Evolutionary conservation across 2,113 vertebrate species (phyloP), one percentile per base, ranked within the genome.

Genomic region (Pollimyrus isidori): DNA sequence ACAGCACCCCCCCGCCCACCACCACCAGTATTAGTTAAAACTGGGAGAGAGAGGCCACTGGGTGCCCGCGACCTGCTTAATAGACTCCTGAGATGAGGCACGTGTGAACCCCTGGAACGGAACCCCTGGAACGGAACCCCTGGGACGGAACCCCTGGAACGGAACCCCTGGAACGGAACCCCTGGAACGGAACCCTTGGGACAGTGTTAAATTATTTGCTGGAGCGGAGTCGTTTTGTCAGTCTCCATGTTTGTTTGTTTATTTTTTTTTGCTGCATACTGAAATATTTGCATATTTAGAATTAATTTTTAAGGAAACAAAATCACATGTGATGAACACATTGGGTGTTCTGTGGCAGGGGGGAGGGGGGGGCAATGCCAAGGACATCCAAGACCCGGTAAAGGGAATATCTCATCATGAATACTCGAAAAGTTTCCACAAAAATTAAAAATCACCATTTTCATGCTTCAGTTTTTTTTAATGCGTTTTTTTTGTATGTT

Each of bases 11-110:
- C 53, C 35, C 10, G 19, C 62, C 62, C 62, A n/a, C 62, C 65
- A 15, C 65, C 26, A 73, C 15, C 30, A 7, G 21, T 15, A 62
- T 76, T 39, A 50, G 46, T 87, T 73, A 69, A 91, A 90, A 45
- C 87, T 83, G 62, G 39, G 83, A 84, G 53, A 87, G 30, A 46
- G 76, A 39, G 53, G 58, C 80, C 23, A 56, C 52, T 58, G 86
- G 45, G 80, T 87, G 53, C 86, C 45, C 69, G 87, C 89, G 90
- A 88, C 88, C 89, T 89, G 88, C 87, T 82, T 52, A 46, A 15
- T 11, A 2, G n/a, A n/a, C 76, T 83, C 69, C 19, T 1, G 45
- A 65, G n/a, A n/a, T n/a, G n/a, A n/a, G n/a, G n/a, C n/a, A n/a
- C n/a, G n/a, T n/a, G n/a, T n/a, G n/a, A n/a, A n/a, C n/a, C n/a